Base-by-base conservation (phyloP, 2,797 vertebrate species). In the Periparus ater region DNA sequence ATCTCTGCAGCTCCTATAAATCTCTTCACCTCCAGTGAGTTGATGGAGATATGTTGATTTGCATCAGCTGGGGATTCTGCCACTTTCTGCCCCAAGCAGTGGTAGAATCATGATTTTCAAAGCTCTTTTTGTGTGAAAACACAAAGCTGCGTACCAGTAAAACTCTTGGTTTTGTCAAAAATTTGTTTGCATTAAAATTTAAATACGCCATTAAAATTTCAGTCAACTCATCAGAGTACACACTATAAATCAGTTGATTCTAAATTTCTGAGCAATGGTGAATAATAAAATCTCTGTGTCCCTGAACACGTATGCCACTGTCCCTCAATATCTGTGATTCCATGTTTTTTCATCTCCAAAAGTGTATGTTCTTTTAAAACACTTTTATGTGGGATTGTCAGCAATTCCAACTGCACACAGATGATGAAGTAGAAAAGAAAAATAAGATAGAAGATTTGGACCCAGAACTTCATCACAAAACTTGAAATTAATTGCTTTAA, bases 281-380 rank as follows among this genome's bases (percentile, higher is more conserved):
- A 40, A 38, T 6, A 75, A n/a, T 7, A 42, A 62, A 76, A 66
- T 23, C 38, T 65, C 53, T 6, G 3, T 3, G 9, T 11, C 45
- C 30, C 13, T 32, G 22, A 48, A 27, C 25, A 27, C 0, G 0
- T 7, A 21, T 14, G 26, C 22, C 60, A 23, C 2, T 0, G 2
- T 47, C 51, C 48, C 17, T 25, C 27, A 11, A 0, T 0, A 76
- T 10, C 40, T 70, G n/a, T 4, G 4, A 62, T 42, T 60, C 20
- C 34, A 16, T 44, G n/a, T 2, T 58, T 50, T 53, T 79, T 36
- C n/a, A 22, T 38, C 53, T 63, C 55, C 25, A 9, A 48, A 95
- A 32, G 4, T 3, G 0, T 10, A 10, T 0, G 0, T n/a, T 42
- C 29, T 42, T 91, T 45, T 42, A n/a, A 45, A 77, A 65, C 5